Evolutionary conservation across 1,140 invertebrate genomes (phyloP), one percentile per base, ranked within the genome.

Genomic region (Chlorops oryzae): DNA sequence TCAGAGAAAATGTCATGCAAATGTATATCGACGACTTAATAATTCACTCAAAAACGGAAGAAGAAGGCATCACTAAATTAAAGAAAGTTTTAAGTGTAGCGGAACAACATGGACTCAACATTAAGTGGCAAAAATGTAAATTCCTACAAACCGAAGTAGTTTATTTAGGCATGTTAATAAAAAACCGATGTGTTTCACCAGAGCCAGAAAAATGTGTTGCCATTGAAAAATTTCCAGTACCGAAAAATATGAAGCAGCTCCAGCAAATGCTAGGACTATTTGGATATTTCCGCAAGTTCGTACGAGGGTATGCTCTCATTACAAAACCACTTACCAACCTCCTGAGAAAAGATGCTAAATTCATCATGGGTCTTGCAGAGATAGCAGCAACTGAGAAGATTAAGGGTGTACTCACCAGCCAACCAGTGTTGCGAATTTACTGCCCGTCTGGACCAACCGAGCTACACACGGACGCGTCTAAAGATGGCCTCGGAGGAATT

Each of bases 231-330:
- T 64, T 67, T 51, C 58, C 59, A 1, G n/a, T 32, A 42, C 67
- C 67, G 9, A 57, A 27, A n/a, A 61, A 59, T 27, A 20, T 44
- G 2, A 64, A 63, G 17, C 18, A 56, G 44, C 46, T 66, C 3
- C 59, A 73, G 37, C 48, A 41, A 20, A 70, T 64, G 43, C 37
- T 59, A 10, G 65, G 69, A 20, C 37, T 73, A 44, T 61, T 59
- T 3, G 58, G 59, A 23, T 71, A 65, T 55, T 70, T 73, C 40
- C 20, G 63, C 17, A 59, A 56, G 58, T 67, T 68, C 27, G 52
- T 60, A 27, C 49, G 27, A 13, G 32, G 48, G 6, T 65, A 59
- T 54, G 45, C 55, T 1, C 10, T 28, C 39, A 56, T 64, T 7
- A 64, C 59, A 13, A 52, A 49, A 51, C 65, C 67, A 1, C 28